These are phyloP conservation scores for Apoda limacodes DNA, from an alignment of 2,888 invertebrate species.

Conservation along the genomic window DNA sequence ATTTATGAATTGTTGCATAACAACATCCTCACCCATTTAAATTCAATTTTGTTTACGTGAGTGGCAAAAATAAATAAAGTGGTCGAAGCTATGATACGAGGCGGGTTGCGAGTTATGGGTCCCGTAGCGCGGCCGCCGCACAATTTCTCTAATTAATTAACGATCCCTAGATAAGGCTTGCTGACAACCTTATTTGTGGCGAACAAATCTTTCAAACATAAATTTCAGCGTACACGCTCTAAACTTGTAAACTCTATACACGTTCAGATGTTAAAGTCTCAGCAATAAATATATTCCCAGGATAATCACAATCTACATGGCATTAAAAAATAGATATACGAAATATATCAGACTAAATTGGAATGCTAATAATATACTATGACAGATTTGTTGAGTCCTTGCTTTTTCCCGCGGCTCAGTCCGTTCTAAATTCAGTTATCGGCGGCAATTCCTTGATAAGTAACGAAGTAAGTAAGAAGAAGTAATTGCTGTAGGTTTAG, in stretches of 20 bases:
- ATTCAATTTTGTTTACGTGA: slow-evolving; percentile 67
- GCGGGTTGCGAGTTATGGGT: slow-evolving; percentile 66
- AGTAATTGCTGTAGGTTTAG: too few relatives aligned
- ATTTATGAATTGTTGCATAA: too few relatives aligned
- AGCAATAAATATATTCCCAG: not conserved
- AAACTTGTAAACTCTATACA: slow-evolving; percentile 62
- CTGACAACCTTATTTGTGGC: slow-evolving; percentile 70
- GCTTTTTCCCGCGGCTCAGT: too few relatives aligned
- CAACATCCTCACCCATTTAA: too few relatives aligned
- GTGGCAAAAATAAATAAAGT: slow-evolving; percentile 65
- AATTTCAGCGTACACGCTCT: slow-evolving; percentile 64
- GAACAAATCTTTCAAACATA: slow-evolving; percentile 67
- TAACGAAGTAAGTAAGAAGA: too few relatives aligned
- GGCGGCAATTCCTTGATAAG: too few relatives aligned
- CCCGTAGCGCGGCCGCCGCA: slow-evolving; percentile 60
- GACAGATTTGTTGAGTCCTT: too few relatives aligned
- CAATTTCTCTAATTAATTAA: slow-evolving; percentile 71
- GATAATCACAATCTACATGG: not conserved
- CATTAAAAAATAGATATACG: not conserved
- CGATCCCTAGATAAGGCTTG: slow-evolving; percentile 66
- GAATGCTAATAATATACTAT: too few relatives aligned
- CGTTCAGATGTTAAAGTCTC: slow-evolving; percentile 27
- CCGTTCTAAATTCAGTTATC: too few relatives aligned
- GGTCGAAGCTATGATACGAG: slow-evolving; percentile 64
- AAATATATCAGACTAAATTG: too few relatives aligned